Evolutionary conservation across 1,140 invertebrate species (phyloP), one percentile per base, ranked within the genome.

Genomic region (Magallana ariakensis): DNA sequence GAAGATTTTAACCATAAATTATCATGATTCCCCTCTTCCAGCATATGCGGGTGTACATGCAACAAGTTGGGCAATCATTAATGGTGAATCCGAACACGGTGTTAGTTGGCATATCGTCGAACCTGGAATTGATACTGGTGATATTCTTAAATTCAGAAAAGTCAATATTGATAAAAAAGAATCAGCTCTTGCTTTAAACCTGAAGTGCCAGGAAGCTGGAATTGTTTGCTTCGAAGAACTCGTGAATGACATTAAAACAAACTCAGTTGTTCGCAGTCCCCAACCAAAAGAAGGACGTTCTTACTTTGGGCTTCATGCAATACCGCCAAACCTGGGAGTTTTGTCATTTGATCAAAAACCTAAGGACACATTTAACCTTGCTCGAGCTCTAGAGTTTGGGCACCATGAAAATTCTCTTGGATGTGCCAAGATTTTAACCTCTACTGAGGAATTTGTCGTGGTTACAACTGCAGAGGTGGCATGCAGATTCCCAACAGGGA

Each of bases 41-140:
- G 85, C 90, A 22, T 92, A 92, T 80, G 89, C 91, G 0, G 91
- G 91, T 9, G 89, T 92, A 3, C 90, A 92, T 80, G 85, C 91
- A 53, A 90, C 90, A 19, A 89, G 88, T 19, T 92, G 91, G 91
- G 91, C 91, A 56, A 87, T 92, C 53, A 88, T 92, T 16, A 84
- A 88, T 22, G 91, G 87, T 2, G 89, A 92, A 87, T 75, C n/a
- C 15, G 66, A 84, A 33, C 91, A 92, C 84, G 91, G 91, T 7
- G 89, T 92, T 10, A 90, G 87, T 54, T 91, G 90, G 91, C 91
- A 92, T 58, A 85, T 92, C 0, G 83, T 91, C 5, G 91, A 92
- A 85, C 26, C 60, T 10, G 90, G 86, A 13, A 92, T 92, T 55
- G 91, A 92, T 84, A 92, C 91, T 16, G 91, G 91, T 0, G 89